phyloP scores from a whole-genome alignment of 2,797 vertebrate genomes.

The Gephyroberyx darwinii region DNA sequence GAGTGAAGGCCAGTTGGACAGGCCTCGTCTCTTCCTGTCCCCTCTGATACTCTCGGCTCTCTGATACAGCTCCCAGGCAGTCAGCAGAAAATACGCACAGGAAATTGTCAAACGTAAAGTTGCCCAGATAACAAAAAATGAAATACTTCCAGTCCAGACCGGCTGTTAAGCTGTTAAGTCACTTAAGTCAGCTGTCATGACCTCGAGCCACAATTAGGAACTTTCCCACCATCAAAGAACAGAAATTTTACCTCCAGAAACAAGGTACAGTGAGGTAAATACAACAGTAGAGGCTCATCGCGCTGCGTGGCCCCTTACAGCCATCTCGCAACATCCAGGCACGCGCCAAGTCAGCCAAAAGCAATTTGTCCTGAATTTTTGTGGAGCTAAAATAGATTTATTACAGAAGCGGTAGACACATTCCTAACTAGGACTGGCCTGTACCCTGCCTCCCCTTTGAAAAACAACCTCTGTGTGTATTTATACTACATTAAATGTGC shows the following conservation, averaged over 20 bases:
- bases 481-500: slow-evolving; percentile 39
- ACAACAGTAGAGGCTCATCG: slow-evolving; percentile 1
- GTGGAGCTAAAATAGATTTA: slow-evolving; percentile 72
- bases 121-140: slow-evolving; percentile 35
- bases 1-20: slow-evolving; percentile 63
- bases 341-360: slow-evolving; percentile 77
- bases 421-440: slow-evolving; percentile 46
- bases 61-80: slow-evolving; percentile 30
- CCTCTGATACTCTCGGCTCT: slow-evolving; percentile 41
- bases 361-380: slow-evolving; percentile 66
- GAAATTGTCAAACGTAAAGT: slow-evolving; percentile 62
- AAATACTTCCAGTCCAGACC: slow-evolving; percentile 49
- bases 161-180: slow-evolving; percentile 41
- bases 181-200: slow-evolving; percentile 33
- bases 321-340: slow-evolving; percentile 40
- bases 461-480: slow-evolving; percentile 39
- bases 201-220: slow-evolving; percentile 10
- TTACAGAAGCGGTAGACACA: slow-evolving; percentile 55
- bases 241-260: slow-evolving; percentile 17
- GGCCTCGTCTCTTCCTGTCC: slow-evolving; percentile 52
- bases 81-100: slow-evolving; percentile 57
- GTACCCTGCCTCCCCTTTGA: slow-evolving; percentile 10
- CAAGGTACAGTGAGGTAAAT: slow-evolving; percentile 23
- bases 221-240: neutral
- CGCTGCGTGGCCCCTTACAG: slow-evolving; percentile 17